These are phyloP conservation scores for Luehdorfia chinensis DNA, from an alignment of 1,140 invertebrate genomes.

Conservation along the genomic window DNA sequence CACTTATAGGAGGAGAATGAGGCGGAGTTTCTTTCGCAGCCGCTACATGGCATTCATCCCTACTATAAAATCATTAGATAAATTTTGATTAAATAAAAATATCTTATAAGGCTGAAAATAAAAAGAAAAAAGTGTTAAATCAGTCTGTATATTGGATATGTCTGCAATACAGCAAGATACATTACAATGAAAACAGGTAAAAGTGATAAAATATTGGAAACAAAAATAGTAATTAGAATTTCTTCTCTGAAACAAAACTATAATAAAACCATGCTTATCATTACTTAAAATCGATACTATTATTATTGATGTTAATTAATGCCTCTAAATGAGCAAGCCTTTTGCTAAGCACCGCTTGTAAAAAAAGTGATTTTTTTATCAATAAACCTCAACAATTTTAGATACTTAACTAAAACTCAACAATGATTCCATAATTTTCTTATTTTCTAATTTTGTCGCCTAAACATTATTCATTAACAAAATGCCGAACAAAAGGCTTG, in stretches of 20 bases:
- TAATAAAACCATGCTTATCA: constrained; percentile 74
- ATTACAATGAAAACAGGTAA: constrained; percentile 76
- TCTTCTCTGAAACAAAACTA: constrained; percentile 76
- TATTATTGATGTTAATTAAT: constrained; percentile 75
- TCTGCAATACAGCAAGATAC: constrained; percentile 78
- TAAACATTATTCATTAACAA: constrained; percentile 72
- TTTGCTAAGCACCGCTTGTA: constrained; percentile 60
- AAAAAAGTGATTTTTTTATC: constrained; percentile 69
- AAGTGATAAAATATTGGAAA: constrained; percentile 76
- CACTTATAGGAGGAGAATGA: too few species aligned
- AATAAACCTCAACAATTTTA: constrained; percentile 76
- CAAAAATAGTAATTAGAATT: constrained; percentile 76
- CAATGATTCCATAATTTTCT: constrained; percentile 70
- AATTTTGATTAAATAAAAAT: too few species aligned
- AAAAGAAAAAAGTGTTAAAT: constrained; percentile 54
- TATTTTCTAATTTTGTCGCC: constrained; percentile 74
- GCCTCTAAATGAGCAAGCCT: constrained; percentile 71
- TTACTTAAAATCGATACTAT: constrained; percentile 74
- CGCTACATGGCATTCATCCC: too few species aligned
- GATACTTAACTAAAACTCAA: constrained; percentile 75
- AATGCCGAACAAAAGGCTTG: constrained; percentile 68
- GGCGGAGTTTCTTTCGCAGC: too few species aligned
- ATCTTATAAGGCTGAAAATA: constrained; percentile 18
- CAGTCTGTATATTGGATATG: constrained; percentile 79
- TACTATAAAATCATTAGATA: too few species aligned